These are phyloP conservation scores for Falco cherrug DNA, from an alignment of 2,797 vertebrate species.

Conservation along the genomic window DNA sequence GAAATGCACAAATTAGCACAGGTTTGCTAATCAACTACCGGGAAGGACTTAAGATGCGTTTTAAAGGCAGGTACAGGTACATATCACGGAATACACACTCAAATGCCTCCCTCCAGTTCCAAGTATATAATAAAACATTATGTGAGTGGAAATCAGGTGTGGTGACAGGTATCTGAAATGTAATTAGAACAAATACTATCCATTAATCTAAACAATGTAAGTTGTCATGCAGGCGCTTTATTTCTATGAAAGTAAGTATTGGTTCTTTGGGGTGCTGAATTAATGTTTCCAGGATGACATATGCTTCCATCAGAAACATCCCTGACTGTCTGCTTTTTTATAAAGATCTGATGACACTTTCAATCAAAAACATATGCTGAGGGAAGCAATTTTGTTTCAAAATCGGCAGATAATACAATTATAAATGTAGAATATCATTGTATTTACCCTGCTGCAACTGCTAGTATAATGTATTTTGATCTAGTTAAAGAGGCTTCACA, in stretches of 20 bases:
- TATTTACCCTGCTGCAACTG: background rate
- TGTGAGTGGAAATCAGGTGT: background rate
- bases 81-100: accelerated
- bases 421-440: background rate
- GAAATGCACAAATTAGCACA: background rate
- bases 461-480: background rate
- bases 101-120: background rate
- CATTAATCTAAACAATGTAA: background rate
- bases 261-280: background rate
- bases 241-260: background rate
- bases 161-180: background rate
- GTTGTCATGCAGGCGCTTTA: background rate
- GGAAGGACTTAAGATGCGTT: background rate
- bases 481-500: background rate
- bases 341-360: background rate
- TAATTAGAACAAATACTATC: background rate
- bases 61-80: background rate
- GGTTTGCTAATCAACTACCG: background rate
- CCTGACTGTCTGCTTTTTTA: background rate
- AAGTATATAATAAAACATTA: background rate
- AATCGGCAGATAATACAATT: background rate
- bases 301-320: background rate
- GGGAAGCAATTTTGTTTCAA: background rate
- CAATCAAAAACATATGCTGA: background rate
- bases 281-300: background rate